Evolutionary conservation across 2,888 invertebrate species (phyloP).

Genomic region (Aromia moschata): DNA sequence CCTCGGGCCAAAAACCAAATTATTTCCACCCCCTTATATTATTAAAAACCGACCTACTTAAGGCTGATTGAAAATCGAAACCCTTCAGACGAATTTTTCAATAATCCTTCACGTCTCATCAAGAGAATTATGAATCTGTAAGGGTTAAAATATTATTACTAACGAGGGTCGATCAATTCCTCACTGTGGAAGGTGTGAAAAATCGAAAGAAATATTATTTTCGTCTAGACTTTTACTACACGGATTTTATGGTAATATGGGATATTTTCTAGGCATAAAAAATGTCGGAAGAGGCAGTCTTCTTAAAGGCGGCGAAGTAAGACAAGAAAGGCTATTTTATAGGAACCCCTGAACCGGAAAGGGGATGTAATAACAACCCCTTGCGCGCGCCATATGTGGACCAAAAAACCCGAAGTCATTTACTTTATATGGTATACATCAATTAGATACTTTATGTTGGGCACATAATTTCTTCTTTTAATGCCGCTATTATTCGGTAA

Average conservation of each 20-base stretch:
- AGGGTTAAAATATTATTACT: conserved; percentile 16
- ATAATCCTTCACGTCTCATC: conserved; percentile 23
- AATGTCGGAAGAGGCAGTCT: conserved; percentile 2
- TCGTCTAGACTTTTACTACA: not conserved
- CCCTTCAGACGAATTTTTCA: conserved; percentile 17
- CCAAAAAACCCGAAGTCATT: conserved; percentile 50
- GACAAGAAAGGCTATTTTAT: conserved; percentile 19
- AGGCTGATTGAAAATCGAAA: conserved; percentile 14
- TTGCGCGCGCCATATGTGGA: conserved; percentile 57
- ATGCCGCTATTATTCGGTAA: conserved; percentile 11
- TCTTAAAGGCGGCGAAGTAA: not conserved
- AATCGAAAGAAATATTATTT: conserved; percentile 16
- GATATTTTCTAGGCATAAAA: too few species aligned
- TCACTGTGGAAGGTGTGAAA: conserved; percentile 18
- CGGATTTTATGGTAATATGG: too few species aligned
- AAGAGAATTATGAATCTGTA: conserved; percentile 4
- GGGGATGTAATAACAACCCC: conserved; percentile 58
- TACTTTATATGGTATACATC: conserved; percentile 40
- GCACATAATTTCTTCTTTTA: conserved; percentile 31
- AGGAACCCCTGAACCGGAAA: conserved; percentile 49
- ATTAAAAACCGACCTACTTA: too few species aligned
- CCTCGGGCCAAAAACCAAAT: conserved; percentile 3
- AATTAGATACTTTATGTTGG: conserved; percentile 36
- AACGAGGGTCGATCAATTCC: conserved; percentile 10
- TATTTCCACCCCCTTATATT: conserved; percentile 2